Conservation (phyloP, 1,140 invertebrate genomes). For the Magallana gigas region DNA sequence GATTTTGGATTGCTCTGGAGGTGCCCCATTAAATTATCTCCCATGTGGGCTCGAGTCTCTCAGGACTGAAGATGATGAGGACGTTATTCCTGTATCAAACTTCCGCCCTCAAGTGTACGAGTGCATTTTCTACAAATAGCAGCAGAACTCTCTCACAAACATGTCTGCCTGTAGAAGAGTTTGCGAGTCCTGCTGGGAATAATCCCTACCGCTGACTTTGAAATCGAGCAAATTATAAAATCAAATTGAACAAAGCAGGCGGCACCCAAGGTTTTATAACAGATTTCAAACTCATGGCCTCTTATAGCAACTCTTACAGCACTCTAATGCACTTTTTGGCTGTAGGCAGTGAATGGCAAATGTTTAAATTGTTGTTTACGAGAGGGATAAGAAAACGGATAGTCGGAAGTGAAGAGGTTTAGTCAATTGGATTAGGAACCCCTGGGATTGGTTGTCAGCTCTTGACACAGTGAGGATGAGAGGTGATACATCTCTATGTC, state of each 20-base stretch:
- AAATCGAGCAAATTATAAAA: neutral
- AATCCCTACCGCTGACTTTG: neutral
- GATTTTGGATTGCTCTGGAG: constrained; percentile 4
- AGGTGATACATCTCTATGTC: too few relatives aligned
- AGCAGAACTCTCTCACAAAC: neutral
- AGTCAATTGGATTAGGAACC: neutral
- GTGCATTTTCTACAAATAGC: constrained; percentile 23
- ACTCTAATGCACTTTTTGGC: neutral
- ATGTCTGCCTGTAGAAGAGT: neutral
- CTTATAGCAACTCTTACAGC: neutral
- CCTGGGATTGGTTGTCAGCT: neutral
- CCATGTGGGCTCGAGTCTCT: neutral
- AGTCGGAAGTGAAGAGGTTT: neutral
- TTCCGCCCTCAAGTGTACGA: constrained; percentile 16
- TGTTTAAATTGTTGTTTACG: constrained; percentile 13
- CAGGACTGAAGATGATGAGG: neutral
- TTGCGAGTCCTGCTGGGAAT: neutral
- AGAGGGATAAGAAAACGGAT: neutral
- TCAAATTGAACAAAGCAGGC: neutral
- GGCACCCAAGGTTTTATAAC: neutral
- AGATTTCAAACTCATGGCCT: neutral
- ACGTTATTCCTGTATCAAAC: constrained; percentile 1
- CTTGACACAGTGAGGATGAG: too few relatives aligned
- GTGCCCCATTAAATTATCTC: neutral
- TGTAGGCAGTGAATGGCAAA: neutral